Conservation (phyloP, 2,113 vertebrate genomes). For the Microcebus tavaratra region DNA sequence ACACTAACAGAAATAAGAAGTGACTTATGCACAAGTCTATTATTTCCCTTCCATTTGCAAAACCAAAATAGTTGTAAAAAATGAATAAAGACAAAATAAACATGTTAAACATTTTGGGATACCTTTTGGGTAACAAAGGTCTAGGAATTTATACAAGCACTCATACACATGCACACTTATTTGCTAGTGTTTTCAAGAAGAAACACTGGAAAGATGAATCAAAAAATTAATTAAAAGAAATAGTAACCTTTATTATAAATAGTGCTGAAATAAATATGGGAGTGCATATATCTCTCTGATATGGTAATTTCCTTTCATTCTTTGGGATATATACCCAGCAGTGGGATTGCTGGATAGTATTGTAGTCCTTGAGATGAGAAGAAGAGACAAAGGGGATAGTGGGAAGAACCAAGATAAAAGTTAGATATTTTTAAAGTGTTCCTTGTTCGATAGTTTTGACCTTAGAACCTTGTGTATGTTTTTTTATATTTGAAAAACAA, state of each 20-base stretch:
- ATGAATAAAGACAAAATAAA: not conserved
- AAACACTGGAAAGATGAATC: not conserved
- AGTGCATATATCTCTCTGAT: not conserved
- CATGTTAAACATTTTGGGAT: not conserved
- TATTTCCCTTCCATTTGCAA: not conserved
- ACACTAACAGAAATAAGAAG: not conserved
- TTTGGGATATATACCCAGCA: not conserved
- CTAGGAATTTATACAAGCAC: not conserved
- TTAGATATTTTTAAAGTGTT: not conserved
- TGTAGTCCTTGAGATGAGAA: not conserved
- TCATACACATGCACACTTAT: not conserved
- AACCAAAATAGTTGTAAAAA: not conserved
- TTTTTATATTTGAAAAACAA: not conserved
- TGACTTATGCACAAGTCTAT: not conserved
- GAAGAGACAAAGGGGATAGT: not conserved
- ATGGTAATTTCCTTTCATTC: not conserved
- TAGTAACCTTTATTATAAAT: not conserved
- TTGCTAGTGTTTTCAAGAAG: slow-evolving; percentile 28
- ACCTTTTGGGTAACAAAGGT: not conserved
- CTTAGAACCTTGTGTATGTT: not conserved
- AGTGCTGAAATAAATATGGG: not conserved
- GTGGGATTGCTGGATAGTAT: not conserved
- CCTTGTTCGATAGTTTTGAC: not conserved
- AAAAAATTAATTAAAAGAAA: slow-evolving; percentile 20
- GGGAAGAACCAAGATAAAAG: not conserved